Base-by-base conservation (phyloP, 2,888 invertebrate genomes). In the Heliconius charithonia region DNA sequence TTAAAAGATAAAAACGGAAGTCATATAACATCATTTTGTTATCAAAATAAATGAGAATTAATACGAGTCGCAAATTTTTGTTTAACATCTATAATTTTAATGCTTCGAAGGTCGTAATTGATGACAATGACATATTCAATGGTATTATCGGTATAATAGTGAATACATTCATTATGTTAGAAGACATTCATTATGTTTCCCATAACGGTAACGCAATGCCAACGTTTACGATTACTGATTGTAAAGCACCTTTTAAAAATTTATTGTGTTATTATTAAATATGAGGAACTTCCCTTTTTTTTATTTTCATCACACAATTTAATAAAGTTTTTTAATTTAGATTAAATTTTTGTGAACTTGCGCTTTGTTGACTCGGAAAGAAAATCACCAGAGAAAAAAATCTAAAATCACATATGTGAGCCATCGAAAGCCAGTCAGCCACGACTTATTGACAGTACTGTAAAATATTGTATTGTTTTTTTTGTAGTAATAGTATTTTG, bases 171-270 rank as follows among this genome's bases (percentile, higher is more conserved):
- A 89, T 91, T 89, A 91, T 82, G 81, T 83, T 85, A n/a, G n/a
- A 83, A 85, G 85, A 83, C 81, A 83, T 83, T 86, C 87, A 89
- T 91, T 89, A 91, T 82, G 81, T 83, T 85, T 78, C 79, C 91
- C 89, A 86, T 91, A 91, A 86, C 79, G 71, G 89, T 85, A 81
- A n/a, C 71, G 85, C 88, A 90, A 89, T 90, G 90, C 82, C 87
- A 87, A 81, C 84, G 85, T 85, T 87, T 86, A 85, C 85, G 82
- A 84, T 86, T 85, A 83, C 79, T 83, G 83, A 83, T 82, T 79
- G 76, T 77, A 80, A 71, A 70, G 77, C 75, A 77, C 72, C 69
- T 62, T 76, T 72, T 79, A 67, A 74, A 69, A 78, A 32, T 78
- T 81, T 67, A 78, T 76, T 76, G 45, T 76, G 69, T 70, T 72